Evolutionary conservation across 2,888 invertebrate species (phyloP).

Genomic region (Cabera pusaria): DNA sequence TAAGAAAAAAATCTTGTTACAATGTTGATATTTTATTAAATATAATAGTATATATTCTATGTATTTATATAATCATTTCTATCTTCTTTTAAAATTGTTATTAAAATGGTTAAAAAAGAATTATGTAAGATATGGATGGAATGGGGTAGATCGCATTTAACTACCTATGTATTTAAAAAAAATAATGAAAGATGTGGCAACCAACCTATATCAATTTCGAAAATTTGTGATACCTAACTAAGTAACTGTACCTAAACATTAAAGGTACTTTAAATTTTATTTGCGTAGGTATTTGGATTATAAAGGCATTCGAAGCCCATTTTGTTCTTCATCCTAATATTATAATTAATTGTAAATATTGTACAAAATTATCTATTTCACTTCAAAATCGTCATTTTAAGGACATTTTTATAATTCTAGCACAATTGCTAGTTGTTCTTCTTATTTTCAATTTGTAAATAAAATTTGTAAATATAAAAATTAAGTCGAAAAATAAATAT

Average conservation of each 20-base stretch:
- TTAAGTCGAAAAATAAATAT: constrained; percentile 62
- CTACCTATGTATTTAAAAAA: not conserved
- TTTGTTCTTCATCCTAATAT: too few species aligned
- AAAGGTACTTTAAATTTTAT: too few species aligned
- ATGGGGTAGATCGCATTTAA: not conserved
- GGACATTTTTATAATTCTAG: constrained; percentile 55
- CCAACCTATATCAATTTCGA: not conserved
- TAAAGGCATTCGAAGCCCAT: too few species aligned
- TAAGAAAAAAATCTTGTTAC: constrained; percentile 25
- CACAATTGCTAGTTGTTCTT: constrained; percentile 50
- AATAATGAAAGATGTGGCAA: not conserved
- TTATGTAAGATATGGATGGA: too few species aligned
- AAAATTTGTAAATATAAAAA: constrained; percentile 68
- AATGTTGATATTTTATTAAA: too few species aligned
- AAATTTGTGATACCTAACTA: not conserved
- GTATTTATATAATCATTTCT: too few species aligned
- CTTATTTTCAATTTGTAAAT: constrained; percentile 57
- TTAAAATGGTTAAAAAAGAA: too few species aligned
- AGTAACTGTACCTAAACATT: too few species aligned
- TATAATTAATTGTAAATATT: constrained; percentile 61
- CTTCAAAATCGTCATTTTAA: constrained; percentile 36
- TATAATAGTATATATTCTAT: too few species aligned
- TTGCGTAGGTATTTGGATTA: too few species aligned
- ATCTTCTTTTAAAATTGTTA: too few species aligned
- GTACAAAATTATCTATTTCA: constrained; percentile 53